Evolutionary conservation across 2,113 vertebrate species (phyloP).

Genomic region (Castor canadensis): DNA sequence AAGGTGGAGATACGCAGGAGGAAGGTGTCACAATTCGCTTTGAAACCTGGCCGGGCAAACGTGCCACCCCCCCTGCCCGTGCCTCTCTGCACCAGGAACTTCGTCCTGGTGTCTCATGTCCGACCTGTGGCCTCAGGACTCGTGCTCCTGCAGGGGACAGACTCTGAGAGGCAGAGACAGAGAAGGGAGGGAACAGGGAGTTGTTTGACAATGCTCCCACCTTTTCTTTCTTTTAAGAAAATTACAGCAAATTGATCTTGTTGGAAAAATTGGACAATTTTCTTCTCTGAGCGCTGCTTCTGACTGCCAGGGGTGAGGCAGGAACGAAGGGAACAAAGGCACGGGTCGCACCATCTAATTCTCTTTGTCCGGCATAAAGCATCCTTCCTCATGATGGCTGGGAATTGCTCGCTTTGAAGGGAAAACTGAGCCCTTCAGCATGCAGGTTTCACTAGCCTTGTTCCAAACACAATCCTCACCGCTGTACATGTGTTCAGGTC

Average conservation of each 20-base stretch:
- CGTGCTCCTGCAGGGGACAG: rapidly evolving
- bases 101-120: rapidly evolving
- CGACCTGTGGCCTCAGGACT: neutral
- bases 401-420: constrained; percentile 43
- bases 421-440: neutral
- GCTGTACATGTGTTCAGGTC: neutral
- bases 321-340: neutral
- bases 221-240: constrained; percentile 44
- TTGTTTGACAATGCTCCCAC: neutral
- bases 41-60: neutral
- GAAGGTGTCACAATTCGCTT: neutral
- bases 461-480: constrained; percentile 37
- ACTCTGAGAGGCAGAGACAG: neutral
- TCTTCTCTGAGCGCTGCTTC: neutral
- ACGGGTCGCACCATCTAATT: neutral
- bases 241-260: constrained; percentile 51
- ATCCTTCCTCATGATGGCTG: neutral
- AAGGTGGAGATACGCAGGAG: neutral
- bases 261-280: constrained; percentile 67
- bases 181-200: neutral
- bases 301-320: neutral
- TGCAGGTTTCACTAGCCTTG: neutral
- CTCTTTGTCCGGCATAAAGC: constrained; percentile 12
- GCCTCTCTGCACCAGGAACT: rapidly evolving
- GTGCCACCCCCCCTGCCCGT: rapidly evolving